phyloP scores from a whole-genome alignment of 1,140 invertebrate species.

The Cherax destructor region DNA sequence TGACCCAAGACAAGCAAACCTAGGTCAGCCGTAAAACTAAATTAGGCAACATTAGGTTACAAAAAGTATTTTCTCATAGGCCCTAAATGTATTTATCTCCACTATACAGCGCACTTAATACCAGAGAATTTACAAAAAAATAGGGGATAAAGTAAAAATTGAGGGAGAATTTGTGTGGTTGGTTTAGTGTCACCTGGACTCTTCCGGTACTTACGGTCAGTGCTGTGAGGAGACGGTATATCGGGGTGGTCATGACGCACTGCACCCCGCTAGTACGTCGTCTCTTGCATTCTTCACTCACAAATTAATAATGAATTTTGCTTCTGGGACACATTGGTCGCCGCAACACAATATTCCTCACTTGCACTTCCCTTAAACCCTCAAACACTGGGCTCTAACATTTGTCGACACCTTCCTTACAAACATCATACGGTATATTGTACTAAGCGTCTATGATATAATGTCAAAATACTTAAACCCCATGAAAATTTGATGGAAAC shows the following conservation, averaged over 20 bases:
- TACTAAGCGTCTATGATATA: not conserved
- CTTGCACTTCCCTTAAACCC: too few species aligned
- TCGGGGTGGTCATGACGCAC: conserved; percentile 30
- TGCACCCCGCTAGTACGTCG: conserved; percentile 24
- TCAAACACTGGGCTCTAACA: not conserved
- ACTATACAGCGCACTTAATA: too few species aligned
- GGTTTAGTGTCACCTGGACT: not conserved
- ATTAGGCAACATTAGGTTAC: too few species aligned
- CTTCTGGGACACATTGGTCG: not conserved
- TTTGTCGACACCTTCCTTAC: not conserved
- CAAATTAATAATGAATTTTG: not conserved
- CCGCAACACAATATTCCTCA: too few species aligned
- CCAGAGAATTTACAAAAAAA: too few species aligned
- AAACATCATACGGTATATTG: not conserved
- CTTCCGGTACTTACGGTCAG: conserved; percentile 12
- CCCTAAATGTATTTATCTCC: too few species aligned
- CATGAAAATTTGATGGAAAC: not conserved
- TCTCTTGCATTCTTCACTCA: conserved; percentile 3
- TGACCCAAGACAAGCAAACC: too few species aligned
- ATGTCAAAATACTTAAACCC: not conserved
- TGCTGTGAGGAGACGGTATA: conserved; percentile 17
- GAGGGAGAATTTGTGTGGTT: too few species aligned
- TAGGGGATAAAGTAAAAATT: too few species aligned
- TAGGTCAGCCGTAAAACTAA: too few species aligned
- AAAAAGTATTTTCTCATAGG: too few species aligned